Base-by-base conservation (phyloP, 2,797 vertebrate genomes). In the Momotus momota region DNA sequence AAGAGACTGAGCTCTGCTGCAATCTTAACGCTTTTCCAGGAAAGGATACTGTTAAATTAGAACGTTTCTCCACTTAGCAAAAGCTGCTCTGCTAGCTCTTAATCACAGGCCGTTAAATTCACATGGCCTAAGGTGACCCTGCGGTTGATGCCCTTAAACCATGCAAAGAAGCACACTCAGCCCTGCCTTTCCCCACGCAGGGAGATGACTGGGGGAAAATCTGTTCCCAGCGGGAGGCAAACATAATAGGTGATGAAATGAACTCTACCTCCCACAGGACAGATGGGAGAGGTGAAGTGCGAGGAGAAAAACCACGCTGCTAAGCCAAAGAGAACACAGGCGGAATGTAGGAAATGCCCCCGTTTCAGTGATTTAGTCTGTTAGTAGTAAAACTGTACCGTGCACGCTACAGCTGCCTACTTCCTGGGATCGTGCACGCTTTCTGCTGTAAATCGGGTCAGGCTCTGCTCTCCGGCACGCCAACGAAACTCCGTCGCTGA, bases 171-270 rank as follows among this genome's bases (percentile, higher is more conserved):
- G 88, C 83, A 74, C 84, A 21, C 84, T 88, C 84, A 87, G 92
- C 93, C 57, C 84, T 40, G 64, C 40, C 3, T 65, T 33, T 84
- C 93, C 90, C 90, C 78, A 43, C 10, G 38, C 57, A 66, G 72
- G 87, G 81, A 84, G 87, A 79, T 9, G 89, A 70, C 87, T 79
- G 66, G 74, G 95, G 84, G 67, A 86, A 96, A 96, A 90, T 92
- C 90, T 95, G 93, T 82, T 94, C 95, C 93, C 95, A 93, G 90
- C 83, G 2, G 93, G 95, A 94, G 81, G 91, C 88, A 94, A 97
- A 85, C 93, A 91, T 82, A 95, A 96, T 86, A 95, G 90, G 92
- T 94, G 93, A 96, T 82, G 83, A 92, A 95, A 92, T 93, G 86
- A 95, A 81, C 95, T 54, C 83, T 55, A 77, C 95, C 93, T 96